Percentiles rank a stretch among this genome's conserved stretches.
Evolutionary conservation across 2,888 invertebrate species (phyloP).

Genomic region (Acanthosepion esculentum): DNA sequence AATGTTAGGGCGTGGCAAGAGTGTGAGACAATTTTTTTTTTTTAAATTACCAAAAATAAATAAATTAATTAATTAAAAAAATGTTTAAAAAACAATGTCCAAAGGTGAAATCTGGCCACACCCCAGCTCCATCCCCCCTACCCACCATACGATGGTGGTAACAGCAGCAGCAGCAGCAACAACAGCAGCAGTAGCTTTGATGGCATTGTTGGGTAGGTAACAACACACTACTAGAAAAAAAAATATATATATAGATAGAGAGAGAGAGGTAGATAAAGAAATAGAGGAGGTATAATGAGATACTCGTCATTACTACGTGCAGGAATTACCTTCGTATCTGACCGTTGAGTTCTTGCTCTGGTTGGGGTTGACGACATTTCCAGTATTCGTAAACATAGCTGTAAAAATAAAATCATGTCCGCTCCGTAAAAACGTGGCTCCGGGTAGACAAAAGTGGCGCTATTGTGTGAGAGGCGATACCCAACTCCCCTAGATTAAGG

Average conservation of each 20-base stretch:
- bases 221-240: background rate
- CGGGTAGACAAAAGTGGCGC: background rate
- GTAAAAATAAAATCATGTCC: conserved; percentile 2
- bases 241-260: background rate
- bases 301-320: background rate
- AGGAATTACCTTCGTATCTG: background rate
- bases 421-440: background rate
- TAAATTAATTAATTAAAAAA: background rate
- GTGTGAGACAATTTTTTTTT: background rate
- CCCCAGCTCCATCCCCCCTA: background rate
- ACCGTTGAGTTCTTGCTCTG: background rate
- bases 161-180: background rate
- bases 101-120: background rate
- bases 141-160: background rate
- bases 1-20: background rate
- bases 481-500: background rate
- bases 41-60: background rate
- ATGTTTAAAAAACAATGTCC: background rate
- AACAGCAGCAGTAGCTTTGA: background rate
- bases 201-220: background rate
- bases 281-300: background rate
- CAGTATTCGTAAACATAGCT: background rate
- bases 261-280: background rate
- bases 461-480: background rate
- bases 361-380: background rate